phyloP scores from a whole-genome alignment of 1,140 invertebrate species.

The Drosophila seguyi region DNA sequence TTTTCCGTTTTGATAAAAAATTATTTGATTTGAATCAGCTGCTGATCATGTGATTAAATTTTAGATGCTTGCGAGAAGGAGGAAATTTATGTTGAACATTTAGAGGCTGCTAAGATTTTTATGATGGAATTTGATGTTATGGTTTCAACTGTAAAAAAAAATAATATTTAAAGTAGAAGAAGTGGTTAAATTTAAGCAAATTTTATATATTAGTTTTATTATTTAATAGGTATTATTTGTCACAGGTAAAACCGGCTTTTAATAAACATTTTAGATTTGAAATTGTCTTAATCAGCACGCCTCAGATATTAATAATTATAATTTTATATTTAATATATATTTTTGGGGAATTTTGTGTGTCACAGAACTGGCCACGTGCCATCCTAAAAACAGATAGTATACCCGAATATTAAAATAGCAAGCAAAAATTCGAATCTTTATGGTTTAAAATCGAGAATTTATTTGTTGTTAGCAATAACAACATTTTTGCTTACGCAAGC shows the following conservation, averaged over 20 bases:
- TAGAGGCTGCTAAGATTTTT: not conserved
- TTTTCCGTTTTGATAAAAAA: constrained; percentile 58
- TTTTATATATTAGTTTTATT: not conserved
- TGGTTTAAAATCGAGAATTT: constrained; percentile 75
- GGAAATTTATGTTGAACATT: constrained; percentile 10
- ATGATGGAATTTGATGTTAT: constrained; percentile 2
- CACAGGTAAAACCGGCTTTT: not conserved
- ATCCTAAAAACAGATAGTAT: constrained; percentile 26
- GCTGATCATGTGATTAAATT: constrained; percentile 35
- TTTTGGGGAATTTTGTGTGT: constrained; percentile 34
- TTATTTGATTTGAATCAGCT: constrained; percentile 35
- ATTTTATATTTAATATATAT: not conserved
- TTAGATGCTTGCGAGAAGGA: not conserved
- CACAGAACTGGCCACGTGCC: constrained; percentile 41
- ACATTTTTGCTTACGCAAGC: constrained; percentile 73
- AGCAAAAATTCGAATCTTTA: constrained; percentile 48
- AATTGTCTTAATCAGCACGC: not conserved
- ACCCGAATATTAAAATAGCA: constrained; percentile 36
- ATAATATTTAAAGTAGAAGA: accelerated
- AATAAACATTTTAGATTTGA: not conserved
- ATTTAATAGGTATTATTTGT: not conserved
- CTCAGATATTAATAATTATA: constrained; percentile 5
- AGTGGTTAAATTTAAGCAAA: not conserved
- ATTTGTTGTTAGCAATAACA: constrained; percentile 66
- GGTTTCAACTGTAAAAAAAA: not conserved